These are phyloP conservation scores for Dendrocincla tyrannina DNA, from an alignment of 2,797 vertebrate genomes.

Conservation along the genomic window DNA sequence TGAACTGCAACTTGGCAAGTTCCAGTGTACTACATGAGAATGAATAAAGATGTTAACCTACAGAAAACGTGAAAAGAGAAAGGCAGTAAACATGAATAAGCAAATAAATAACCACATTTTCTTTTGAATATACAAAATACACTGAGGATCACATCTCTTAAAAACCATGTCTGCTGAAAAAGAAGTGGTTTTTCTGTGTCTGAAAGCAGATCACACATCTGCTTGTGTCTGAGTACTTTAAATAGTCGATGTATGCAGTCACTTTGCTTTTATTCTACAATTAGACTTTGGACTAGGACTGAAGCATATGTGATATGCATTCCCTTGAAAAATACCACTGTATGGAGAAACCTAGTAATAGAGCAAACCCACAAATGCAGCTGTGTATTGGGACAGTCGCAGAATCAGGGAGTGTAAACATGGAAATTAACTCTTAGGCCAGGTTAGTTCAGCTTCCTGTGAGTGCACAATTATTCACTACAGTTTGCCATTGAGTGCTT, in stretches of 20 bases:
- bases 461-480: background rate
- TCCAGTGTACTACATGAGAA: background rate
- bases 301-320: background rate
- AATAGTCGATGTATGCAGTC: constrained; percentile 15
- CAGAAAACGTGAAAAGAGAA: background rate
- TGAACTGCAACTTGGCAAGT: background rate
- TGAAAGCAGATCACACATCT: constrained; percentile 43
- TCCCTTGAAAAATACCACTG: background rate
- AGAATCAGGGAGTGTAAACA: background rate
- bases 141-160: background rate
- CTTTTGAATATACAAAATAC: background rate
- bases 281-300: background rate
- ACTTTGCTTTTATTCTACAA: constrained; percentile 4
- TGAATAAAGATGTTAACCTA: background rate
- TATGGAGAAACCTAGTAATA: background rate
- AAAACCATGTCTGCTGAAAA: background rate
- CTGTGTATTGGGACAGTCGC: background rate
- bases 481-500: background rate
- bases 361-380: background rate
- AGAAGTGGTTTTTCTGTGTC: constrained; percentile 19
- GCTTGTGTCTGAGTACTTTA: constrained; percentile 46
- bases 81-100: background rate
- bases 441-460: background rate
- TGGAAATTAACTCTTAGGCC: background rate
- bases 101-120: constrained; percentile 5